Conservation (phyloP, 2,113 vertebrate species). For the Oreamnos americanus region DNA sequence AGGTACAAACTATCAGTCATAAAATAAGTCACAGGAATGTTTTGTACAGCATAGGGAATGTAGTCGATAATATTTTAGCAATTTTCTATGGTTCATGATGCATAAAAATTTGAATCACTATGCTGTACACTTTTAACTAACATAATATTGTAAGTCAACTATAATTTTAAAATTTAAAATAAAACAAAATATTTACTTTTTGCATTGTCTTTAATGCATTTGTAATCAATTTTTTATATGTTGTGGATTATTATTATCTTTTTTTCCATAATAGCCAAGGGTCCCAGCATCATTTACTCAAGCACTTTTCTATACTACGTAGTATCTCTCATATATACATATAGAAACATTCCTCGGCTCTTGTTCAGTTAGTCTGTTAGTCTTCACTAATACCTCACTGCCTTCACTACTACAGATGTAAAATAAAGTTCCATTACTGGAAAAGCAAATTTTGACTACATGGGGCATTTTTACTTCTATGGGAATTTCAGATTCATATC, state of each 20-base stretch:
- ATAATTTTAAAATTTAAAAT: background rate
- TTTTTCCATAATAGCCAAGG: background rate
- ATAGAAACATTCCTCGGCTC: background rate
- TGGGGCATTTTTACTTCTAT: background rate
- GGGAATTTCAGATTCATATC: background rate
- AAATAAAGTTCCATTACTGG: background rate
- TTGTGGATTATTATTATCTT: background rate
- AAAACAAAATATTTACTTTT: background rate
- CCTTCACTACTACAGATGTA: background rate
- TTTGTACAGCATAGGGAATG: background rate
- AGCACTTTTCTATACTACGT: background rate
- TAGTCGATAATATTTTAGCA: background rate
- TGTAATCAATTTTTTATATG: background rate
- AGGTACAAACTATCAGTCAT: background rate
- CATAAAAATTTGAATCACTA: background rate
- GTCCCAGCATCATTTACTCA: background rate
- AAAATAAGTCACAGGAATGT: background rate
- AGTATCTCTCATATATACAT: background rate
- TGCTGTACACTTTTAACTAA: background rate
- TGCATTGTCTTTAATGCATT: background rate
- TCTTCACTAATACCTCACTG: background rate
- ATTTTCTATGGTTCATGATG: background rate
- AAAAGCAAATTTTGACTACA: background rate
- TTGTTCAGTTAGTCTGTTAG: background rate
- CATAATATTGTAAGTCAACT: background rate